Base-by-base conservation (phyloP, 1,140 invertebrate species). In the Zaprionus africanus region DNA sequence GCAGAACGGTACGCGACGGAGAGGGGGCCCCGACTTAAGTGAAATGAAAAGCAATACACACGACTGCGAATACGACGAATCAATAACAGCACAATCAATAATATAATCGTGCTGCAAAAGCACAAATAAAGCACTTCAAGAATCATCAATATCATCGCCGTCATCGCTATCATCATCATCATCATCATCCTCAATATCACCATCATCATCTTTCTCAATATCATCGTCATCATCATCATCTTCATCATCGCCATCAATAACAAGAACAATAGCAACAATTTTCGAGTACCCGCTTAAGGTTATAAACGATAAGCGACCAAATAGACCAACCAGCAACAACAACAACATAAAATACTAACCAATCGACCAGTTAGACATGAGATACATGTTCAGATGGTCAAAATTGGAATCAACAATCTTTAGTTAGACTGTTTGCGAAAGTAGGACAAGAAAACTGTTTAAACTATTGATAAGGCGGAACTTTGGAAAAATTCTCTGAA, bases 111-210 rank as follows among this genome's bases (percentile, higher is more conserved):
- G 46, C 68, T 38, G 64, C 71, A 60, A 70, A 70, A 57, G 58
- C 67, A 76, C 74, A 76, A 76, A 76, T 76, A 76, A 76, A 76
- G 62, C 69, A 76, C 74, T 76, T 76, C 58, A 76, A n/a, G 24
- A 60, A 72, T 41, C 60, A 58, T 64, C 67, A 56, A 41, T 34
- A 54, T 43, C 66, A 51, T 59, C 19, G 58, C 41, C 56, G 31
- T 2, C 49, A 63, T 24, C 31, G 17, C 11, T 31, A 59, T 12
- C 51, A 53, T 36, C 67, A 56, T 31, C 36, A 43, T 43, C 22
- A 53, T 22, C 46, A 49, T 22, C 9, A 19, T 11, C 7, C 49
- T 34, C 31, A 34, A 11, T 34, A 34, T 34, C 9, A 28, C 15
- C 57, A 61, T 26, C 34, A 41, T 17, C 54, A 34, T 54, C 19